Evolutionary conservation across 2,797 vertebrate species (phyloP).

Genomic region (Centroberyx gerrardi): DNA sequence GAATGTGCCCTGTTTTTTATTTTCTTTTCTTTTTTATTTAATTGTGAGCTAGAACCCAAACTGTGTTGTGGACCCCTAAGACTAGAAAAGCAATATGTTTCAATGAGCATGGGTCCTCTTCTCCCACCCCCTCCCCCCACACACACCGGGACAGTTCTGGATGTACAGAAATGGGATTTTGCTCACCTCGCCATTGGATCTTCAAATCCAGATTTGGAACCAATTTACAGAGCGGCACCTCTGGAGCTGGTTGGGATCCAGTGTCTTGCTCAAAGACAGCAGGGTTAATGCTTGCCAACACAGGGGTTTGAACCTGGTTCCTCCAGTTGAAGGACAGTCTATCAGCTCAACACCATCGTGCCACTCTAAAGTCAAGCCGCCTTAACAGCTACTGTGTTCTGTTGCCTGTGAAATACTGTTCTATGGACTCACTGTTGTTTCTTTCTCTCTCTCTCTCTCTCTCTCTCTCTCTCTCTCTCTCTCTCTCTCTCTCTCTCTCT

Average conservation of each 20-base stretch:
- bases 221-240: background rate
- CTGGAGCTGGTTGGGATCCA: slow-evolving; percentile 1
- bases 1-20: background rate
- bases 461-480: background rate
- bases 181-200: slow-evolving; percentile 11
- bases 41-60: slow-evolving; percentile 1
- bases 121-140: background rate
- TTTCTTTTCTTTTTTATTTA: background rate
- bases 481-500: background rate
- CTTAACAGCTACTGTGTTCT: background rate
- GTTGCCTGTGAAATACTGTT: too few relatives aligned
- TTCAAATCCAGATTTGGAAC: slow-evolving; percentile 22
- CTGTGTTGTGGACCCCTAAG: slow-evolving; percentile 2
- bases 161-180: background rate
- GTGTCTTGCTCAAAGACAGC: slow-evolving; percentile 7
- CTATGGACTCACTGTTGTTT: background rate
- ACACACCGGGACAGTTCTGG: background rate
- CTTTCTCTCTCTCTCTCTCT: background rate
- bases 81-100: background rate
- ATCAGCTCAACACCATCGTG: background rate
- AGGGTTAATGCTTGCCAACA: too few relatives aligned
- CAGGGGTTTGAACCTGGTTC: background rate
- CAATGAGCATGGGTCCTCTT: background rate
- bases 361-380: background rate
- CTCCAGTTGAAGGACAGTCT: slow-evolving; percentile 1